Percentiles rank a stretch among this genome's conserved stretches.
Evolutionary conservation across 2,797 vertebrate genomes (phyloP).

Genomic region (Pachyuromys duprasi): DNA sequence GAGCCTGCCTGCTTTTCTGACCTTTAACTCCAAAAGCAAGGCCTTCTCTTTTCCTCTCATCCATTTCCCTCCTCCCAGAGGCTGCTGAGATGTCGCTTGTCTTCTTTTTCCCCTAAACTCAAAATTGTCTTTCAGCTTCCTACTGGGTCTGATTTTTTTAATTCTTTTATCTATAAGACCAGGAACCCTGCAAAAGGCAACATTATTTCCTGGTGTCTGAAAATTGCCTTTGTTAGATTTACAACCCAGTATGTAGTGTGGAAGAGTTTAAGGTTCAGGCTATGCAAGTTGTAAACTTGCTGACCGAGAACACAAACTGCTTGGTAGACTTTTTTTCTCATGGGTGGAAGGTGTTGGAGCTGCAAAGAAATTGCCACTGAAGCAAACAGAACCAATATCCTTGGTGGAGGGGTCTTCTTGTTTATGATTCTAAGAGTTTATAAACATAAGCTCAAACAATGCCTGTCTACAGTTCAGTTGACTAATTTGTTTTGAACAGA

Average conservation of each 20-base stretch:
- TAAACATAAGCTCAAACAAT: conserved; percentile 15
- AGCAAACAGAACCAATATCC: background rate
- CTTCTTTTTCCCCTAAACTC: background rate
- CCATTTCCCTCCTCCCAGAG: background rate
- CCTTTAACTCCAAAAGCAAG: background rate
- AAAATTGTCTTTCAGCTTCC: background rate
- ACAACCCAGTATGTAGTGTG: background rate
- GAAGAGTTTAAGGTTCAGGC: background rate
- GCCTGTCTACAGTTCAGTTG: conserved; percentile 23
- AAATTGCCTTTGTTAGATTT: background rate
- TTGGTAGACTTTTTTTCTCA: background rate
- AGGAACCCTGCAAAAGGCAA: background rate
- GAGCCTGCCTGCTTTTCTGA: background rate
- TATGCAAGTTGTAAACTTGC: background rate
- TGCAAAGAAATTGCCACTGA: background rate
- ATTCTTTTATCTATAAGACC: background rate
- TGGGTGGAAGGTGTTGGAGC: background rate
- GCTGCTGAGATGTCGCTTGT: background rate
- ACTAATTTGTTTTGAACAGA: conserved; percentile 48
- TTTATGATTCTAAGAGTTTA: conserved; percentile 60
- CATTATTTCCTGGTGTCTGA: background rate
- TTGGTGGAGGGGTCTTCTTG: background rate
- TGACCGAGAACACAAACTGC: background rate
- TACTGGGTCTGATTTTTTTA: background rate
- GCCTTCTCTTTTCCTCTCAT: background rate